Evolutionary conservation across 1,140 invertebrate species (phyloP).

Genomic region (Cydia pomonella): DNA sequence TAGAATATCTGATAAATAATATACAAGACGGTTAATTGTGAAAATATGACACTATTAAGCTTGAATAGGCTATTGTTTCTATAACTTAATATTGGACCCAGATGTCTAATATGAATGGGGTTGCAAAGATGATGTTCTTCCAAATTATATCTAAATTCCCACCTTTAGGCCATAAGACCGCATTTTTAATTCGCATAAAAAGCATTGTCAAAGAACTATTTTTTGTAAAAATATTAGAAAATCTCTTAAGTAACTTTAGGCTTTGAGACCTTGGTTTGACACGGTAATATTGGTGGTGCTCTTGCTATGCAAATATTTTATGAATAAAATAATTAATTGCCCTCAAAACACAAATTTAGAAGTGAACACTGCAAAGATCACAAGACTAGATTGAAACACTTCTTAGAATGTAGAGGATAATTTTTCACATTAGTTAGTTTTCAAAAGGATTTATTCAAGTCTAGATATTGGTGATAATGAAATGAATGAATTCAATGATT

Average conservation of each 20-base stretch:
- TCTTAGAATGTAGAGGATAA: neutral
- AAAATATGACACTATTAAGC: neutral
- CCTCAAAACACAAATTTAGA: neutral
- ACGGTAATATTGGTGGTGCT: conserved; percentile 20
- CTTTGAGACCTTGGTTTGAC: conserved; percentile 15
- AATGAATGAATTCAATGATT: conserved; percentile 30
- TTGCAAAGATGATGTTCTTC: conserved; percentile 19
- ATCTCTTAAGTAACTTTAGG: neutral
- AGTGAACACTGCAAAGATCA: neutral
- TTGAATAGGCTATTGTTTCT: neutral
- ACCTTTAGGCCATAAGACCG: conserved; percentile 22
- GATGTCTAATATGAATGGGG: neutral
- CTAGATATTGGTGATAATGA: conserved; percentile 20
- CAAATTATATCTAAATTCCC: conserved; percentile 31
- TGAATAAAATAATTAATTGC: conserved; percentile 3
- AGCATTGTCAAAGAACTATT: conserved; percentile 10
- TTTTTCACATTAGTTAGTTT: neutral
- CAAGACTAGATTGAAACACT: neutral
- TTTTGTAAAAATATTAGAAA: conserved; percentile 19
- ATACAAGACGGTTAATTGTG: conserved; percentile 19
- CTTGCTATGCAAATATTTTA: conserved; percentile 3
- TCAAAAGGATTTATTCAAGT: conserved; percentile 5
- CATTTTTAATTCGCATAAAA: conserved; percentile 17
- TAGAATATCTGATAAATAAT: conserved; percentile 35
- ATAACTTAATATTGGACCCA: neutral